Evolutionary conservation across 1,140 invertebrate species (phyloP).

Genomic region (Thaumatotibia leucotreta): DNA sequence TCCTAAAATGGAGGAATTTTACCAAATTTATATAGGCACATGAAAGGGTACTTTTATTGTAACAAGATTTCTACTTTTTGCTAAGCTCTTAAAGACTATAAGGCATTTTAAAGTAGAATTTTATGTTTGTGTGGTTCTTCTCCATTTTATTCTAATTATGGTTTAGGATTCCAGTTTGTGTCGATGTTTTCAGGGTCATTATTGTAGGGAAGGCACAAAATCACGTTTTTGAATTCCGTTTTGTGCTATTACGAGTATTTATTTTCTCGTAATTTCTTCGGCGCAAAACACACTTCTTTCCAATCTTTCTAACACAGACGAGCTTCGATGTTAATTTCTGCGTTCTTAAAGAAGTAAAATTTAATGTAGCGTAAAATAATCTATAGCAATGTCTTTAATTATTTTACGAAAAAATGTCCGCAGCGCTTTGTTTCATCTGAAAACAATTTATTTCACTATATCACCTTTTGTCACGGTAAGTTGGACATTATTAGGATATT

Average conservation of each 20-base stretch:
- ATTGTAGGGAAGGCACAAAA: slow-evolving; percentile 6
- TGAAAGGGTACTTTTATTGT: slow-evolving; percentile 43
- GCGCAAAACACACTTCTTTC: neutral
- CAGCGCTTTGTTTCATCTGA: too few relatives aligned
- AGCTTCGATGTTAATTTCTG: neutral
- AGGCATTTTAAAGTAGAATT: slow-evolving; percentile 24
- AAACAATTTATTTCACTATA: too few relatives aligned
- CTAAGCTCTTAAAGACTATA: slow-evolving; percentile 34
- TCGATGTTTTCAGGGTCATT: slow-evolving; percentile 3
- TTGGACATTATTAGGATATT: too few relatives aligned
- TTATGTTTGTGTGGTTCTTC: neutral
- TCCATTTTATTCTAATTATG: neutral
- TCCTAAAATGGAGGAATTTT: slow-evolving; percentile 34
- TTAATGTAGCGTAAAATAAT: neutral
- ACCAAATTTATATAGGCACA: slow-evolving; percentile 34
- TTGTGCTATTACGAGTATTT: neutral
- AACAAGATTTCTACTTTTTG: slow-evolving; percentile 39
- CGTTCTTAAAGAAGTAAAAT: neutral
- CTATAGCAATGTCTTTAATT: neutral
- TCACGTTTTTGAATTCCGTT: neutral
- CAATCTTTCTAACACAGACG: neutral
- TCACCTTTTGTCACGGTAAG: too few relatives aligned
- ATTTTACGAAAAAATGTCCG: neutral
- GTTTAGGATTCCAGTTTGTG: neutral
- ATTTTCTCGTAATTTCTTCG: neutral